Evolutionary conservation across 1,140 invertebrate species (phyloP).

Genomic region (Listronotus oregonensis): DNA sequence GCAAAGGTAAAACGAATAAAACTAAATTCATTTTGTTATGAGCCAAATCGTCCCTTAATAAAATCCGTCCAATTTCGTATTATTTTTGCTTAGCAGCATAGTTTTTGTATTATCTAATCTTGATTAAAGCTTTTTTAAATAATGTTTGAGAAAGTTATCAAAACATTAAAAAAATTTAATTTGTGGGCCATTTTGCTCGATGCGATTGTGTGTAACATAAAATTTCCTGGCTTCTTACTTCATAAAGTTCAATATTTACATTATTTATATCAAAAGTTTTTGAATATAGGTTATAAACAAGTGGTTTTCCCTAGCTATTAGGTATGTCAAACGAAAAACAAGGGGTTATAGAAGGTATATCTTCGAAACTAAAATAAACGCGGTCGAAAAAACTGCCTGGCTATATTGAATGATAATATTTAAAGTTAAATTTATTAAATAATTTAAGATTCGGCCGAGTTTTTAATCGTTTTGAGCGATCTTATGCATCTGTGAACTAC

Average conservation of each 20-base stretch:
- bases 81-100: too few relatives aligned
- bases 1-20: too few relatives aligned
- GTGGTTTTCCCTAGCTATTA: not conserved
- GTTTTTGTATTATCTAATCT: too few relatives aligned
- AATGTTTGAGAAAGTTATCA: not conserved
- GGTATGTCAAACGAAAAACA: too few relatives aligned
- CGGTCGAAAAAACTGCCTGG: conserved; percentile 24
- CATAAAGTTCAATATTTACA: conserved; percentile 21
- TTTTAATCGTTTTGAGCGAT: conserved; percentile 54
- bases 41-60: too few relatives aligned
- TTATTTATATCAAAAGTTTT: conserved; percentile 25
- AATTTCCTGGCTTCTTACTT: conserved; percentile 10
- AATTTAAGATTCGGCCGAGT: conserved; percentile 46
- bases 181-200: conserved; percentile 6
- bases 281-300: conserved; percentile 10
- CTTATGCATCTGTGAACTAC: conserved; percentile 55
- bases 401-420: conserved; percentile 15
- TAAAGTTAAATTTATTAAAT: not conserved
- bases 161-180: conserved; percentile 8
- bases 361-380: conserved; percentile 5
- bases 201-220: conserved; percentile 17
- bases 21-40: too few relatives aligned
- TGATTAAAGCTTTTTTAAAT: too few relatives aligned
- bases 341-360: not conserved
- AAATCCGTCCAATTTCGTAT: too few relatives aligned